Evolutionary conservation across 37 sponge, comb jelly and placozoan genomes (phyloP).

Genomic region (Halisarca cf. caerulea): DNA sequence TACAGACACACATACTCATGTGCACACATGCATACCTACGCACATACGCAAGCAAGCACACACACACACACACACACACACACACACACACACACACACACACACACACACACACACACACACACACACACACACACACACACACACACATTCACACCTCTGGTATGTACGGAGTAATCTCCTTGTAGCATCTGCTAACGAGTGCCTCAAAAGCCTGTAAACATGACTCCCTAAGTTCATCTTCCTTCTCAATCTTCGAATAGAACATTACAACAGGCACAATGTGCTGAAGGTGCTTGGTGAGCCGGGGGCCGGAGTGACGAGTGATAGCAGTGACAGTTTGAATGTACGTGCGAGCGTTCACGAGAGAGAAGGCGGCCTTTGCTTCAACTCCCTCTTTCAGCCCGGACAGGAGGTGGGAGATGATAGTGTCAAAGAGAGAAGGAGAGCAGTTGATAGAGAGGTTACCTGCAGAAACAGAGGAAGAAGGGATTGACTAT

Average conservation of each 20-base stretch:
- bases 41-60: not conserved
- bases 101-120: not conserved
- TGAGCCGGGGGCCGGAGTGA: slow-evolving; percentile 91
- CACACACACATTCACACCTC: slow-evolving; percentile 38
- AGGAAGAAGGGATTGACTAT: too few species aligned
- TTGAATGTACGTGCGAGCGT: slow-evolving; percentile 84
- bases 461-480: slow-evolving; percentile 49
- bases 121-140: not conserved
- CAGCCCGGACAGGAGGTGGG: slow-evolving; percentile 47
- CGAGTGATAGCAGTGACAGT: slow-evolving; percentile 81
- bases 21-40: too few species aligned
- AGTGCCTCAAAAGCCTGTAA: slow-evolving; percentile 91
- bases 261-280: slow-evolving; percentile 84
- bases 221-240: slow-evolving; percentile 93
- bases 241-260: slow-evolving; percentile 72
- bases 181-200: slow-evolving; percentile 84
- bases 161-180: slow-evolving; percentile 82
- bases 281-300: slow-evolving; percentile 64
- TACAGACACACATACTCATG: too few species aligned
- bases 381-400: slow-evolving; percentile 22
- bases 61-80: not conserved
- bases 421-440: slow-evolving; percentile 62
- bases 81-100: not conserved
- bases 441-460: slow-evolving; percentile 49
- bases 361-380: slow-evolving; percentile 38